These are phyloP conservation scores for Drosophila lacertosa DNA, from an alignment of 1,140 invertebrate species.

Conservation along the genomic window DNA sequence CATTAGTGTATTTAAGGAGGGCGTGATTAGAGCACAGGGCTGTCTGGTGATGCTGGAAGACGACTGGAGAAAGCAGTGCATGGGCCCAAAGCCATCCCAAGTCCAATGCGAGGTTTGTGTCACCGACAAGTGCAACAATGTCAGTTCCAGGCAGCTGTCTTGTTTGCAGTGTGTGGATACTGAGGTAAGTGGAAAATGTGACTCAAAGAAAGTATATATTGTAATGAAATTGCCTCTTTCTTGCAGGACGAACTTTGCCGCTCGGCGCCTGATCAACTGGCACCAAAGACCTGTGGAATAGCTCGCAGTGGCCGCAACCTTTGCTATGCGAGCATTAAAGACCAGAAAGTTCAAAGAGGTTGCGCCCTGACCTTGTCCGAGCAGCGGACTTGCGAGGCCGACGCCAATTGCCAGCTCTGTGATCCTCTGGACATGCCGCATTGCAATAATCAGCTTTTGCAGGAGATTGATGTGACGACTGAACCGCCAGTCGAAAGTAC, in stretches of 20 bases:
- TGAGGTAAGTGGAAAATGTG: slow-evolving; percentile 25
- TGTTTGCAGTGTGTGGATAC: slow-evolving; percentile 67
- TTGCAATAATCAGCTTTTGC: slow-evolving; percentile 55
- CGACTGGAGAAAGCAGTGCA: slow-evolving; percentile 32
- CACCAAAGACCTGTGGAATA: slow-evolving; percentile 49
- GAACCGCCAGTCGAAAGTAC: slow-evolving; percentile 3
- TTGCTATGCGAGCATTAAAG: slow-evolving; percentile 51
- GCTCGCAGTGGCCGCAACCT: slow-evolving; percentile 55
- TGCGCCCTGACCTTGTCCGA: slow-evolving; percentile 50
- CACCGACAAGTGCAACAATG: slow-evolving; percentile 60
- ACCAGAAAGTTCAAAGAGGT: slow-evolving; percentile 51
- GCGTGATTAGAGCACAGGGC: slow-evolving; percentile 63
- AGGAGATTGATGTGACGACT: slow-evolving; percentile 13
- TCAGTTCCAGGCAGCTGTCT: slow-evolving; percentile 20
- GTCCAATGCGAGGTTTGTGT: slow-evolving; percentile 58
- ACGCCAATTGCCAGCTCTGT: slow-evolving; percentile 59
- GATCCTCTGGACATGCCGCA: slow-evolving; percentile 48
- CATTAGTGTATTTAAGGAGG: slow-evolving; percentile 61
- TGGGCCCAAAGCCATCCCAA: not conserved
- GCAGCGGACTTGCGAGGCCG: slow-evolving; percentile 50
- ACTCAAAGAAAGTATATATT: not conserved
- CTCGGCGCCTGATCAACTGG: slow-evolving; percentile 27
- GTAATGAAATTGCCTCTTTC: not conserved
- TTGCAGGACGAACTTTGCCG: slow-evolving; percentile 54
- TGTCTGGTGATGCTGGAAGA: slow-evolving; percentile 47